Evolutionary conservation across 2,888 invertebrate species (phyloP), one percentile per base, ranked within the genome.

Genomic region (Nemapogon koenigi): DNA sequence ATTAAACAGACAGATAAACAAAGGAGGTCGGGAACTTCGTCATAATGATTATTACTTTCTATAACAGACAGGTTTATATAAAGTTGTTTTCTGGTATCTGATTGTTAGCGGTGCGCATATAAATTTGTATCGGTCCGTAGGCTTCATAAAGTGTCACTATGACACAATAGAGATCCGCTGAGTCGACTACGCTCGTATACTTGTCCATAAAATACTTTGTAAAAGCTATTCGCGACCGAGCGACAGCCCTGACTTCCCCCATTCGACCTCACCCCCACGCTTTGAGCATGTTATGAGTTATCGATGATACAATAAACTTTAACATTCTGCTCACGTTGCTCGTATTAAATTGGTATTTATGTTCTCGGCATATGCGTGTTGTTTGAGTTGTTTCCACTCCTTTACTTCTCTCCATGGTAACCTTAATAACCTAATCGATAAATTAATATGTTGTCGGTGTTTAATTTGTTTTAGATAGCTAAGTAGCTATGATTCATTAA

Each of bases 151-250:
- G 67, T 69, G 68, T 67, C 62, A 60, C 62, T 57, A 47, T 44
- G 59, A 64, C 61, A 69, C 69, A 66, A 70, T 66, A 65, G 71
- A 67, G 69, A 56, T 59, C 63, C 47, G 52, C 52, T 51, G 53
- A 52, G 52, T 52, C 49, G 35, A 49, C 50, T 48, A 54, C 53
- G 49, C 55, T 56, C 49, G 57, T 33, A 33, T 31, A 27, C 15
- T 51, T 63, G 64, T 65, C 68, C 64, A 64, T 67, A 63, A 61
- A 69, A 72, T 71, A 71, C 69, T 64, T 67, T 65, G 70, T 68
- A 55, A n/a, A 66, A 63, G 64, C 65, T 70, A n/a, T n/a, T 67
- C 68, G 67, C 65, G 65, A 67, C 61, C 55, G 55, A n/a, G 48
- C 47, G 58, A 62, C 66, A 63, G 63, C 67, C 65, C 62, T 62